Base-by-base conservation (phyloP, 2,888 invertebrate species). In the Orthosia gothica region DNA sequence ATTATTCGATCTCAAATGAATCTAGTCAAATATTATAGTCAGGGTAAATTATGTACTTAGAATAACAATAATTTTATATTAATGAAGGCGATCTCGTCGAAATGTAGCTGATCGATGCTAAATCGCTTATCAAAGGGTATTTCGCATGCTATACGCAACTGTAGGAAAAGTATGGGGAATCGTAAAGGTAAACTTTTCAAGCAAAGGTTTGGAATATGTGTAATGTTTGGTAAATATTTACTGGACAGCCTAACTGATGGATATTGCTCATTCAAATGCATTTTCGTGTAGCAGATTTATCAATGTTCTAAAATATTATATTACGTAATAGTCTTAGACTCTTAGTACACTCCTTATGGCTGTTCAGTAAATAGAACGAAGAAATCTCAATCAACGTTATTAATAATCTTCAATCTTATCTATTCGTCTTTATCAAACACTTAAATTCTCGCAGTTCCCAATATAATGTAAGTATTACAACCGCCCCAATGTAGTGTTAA, bases 1-100 rank as follows among this genome's bases (percentile, higher is more conserved):
- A 79, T 81, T 81, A 82, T 58, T 86, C 77, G 82, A 84, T 85
- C 85, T 87, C 85, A 83, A 78, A 68, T 32, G 75, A 87, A 87
- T 88, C 89, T 91, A 90, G 90, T 91, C 91, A 87, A 89, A 89
- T 85, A 87, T 84, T 86, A 82, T 88, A 88, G 88, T 88, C 91
- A 91, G 91, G 90, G 90, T 90, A 89, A 87, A 83, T 72, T 76
- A 79, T 81, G 62, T 75, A 79, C 65, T 84, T 84, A 83, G 75
- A 67, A 58, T 81, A 72, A 84, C 70, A 71, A 78, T 75, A 79
- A 62, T 69, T 82, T 77, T 79, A 62, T 84, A 83, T 70, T 62
- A 76, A 59, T 50, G 61, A 66, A 68, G 62, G 73, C 76, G 66
- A 76, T 63, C 67, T 74, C 40, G 70, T 72, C 59, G 61, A 70